Base-by-base conservation (phyloP, 2,888 invertebrate genomes). In the Melipona bicolor region DNA sequence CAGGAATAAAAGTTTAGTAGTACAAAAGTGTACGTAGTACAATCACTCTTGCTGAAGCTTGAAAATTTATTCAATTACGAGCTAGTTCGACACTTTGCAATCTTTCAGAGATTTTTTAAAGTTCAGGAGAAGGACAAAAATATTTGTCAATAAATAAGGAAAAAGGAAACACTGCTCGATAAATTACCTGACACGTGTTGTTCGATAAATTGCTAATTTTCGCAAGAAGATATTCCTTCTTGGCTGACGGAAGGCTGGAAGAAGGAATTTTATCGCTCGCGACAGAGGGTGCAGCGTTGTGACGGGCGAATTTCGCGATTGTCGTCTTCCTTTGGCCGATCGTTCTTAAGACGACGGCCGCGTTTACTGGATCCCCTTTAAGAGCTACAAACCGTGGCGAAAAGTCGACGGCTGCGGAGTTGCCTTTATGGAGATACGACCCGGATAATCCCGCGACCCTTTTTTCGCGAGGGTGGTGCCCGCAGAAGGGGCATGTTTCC, bases 391-490 rank as follows among this genome's bases (percentile, higher is more conserved):
- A 87, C 85, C 78, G 79, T 79, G 78, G 64, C 70, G 78, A 84
- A 88, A 86, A 87, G 83, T 85, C 77, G 81, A 76, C 67, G 62
- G 43, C 67, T 83, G 82, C 77, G 65, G 75, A 77, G 77, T 68
- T 67, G 76, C 77, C 79, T 89, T 85, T 89, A 88, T 89, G 90
- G 88, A 89, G 81, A 88, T 89, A 86, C 86, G 83, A 84, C 85
- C 83, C 67, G 86, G 84, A 85, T 90, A 89, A 90, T 89, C 86
- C 80, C 79, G 77, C 82, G 78, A 78, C 84, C 75, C 75, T 78
- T 84, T 72, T 64, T 69, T 62, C 72, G 17, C 56, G 56, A 61
- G 27, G 70, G 21, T 36, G 17, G 36, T 32, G 36, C 19, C 24
- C 15, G 49, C 32, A 50, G 19, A n/a, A 64, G 62, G 52, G 64